Evolutionary conservation across 23 tunicate species (phyloP).

Genomic region (Botrylloides violaceus): DNA sequence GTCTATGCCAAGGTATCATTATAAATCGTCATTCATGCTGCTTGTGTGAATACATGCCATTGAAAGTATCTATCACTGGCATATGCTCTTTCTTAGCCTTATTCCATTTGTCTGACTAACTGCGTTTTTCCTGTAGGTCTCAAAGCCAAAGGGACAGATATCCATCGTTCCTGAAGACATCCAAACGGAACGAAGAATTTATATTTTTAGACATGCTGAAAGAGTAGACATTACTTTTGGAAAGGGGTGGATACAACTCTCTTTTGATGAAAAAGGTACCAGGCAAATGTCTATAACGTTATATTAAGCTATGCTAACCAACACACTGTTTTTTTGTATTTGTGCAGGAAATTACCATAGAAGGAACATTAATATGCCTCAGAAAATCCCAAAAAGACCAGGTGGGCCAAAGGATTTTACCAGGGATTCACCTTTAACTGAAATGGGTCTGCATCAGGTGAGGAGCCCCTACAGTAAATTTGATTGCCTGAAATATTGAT

Average conservation of each 20-base stretch:
- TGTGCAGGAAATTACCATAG: constrained; percentile 67
- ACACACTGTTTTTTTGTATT: background rate
- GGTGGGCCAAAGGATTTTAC: constrained; percentile 61
- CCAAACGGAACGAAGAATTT: constrained; percentile 52
- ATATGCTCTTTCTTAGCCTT: too few relatives aligned
- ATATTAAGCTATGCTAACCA: background rate
- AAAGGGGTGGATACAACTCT: constrained; percentile 73
- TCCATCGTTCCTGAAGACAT: constrained; percentile 29
- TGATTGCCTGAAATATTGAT: background rate
- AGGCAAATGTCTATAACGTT: background rate
- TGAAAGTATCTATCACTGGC: too few relatives aligned
- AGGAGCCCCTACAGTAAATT: background rate
- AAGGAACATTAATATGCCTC: constrained; percentile 86
- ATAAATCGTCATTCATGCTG: too few relatives aligned
- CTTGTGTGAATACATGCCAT: too few relatives aligned
- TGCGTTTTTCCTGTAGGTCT: constrained; percentile 27
- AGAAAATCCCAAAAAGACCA: constrained; percentile 52
- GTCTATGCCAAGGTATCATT: constrained; percentile 35
- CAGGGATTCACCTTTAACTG: constrained; percentile 81
- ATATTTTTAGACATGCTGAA: constrained; percentile 89
- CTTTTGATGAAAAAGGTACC: constrained; percentile 89
- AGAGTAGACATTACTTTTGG: constrained; percentile 94
- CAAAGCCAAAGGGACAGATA: constrained; percentile 50
- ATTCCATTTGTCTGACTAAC: too few relatives aligned
- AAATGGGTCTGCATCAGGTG: constrained; percentile 93